Conservation (phyloP, 2,113 vertebrate genomes). For the Xiphorhynchus elegans region DNA sequence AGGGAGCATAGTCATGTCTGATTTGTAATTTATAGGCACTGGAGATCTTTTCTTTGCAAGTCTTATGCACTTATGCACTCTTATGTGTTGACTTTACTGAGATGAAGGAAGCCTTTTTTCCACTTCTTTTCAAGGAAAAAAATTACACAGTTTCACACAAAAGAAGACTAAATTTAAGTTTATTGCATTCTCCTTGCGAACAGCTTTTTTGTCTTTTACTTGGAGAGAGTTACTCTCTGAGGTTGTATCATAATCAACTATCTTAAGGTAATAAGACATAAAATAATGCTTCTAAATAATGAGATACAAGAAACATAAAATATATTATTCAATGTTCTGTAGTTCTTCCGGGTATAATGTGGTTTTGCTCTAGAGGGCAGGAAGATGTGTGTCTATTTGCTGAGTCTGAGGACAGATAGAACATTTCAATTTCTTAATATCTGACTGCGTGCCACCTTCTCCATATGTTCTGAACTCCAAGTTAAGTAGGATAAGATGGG, state of each 20-base stretch:
- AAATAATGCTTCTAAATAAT: not conserved
- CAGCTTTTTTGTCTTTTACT: not conserved
- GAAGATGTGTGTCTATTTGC: not conserved
- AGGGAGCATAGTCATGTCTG: not conserved
- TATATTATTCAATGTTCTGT: not conserved
- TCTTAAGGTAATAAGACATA: not conserved
- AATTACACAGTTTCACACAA: not conserved
- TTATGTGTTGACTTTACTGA: not conserved
- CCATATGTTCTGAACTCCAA: not conserved
- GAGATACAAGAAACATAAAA: not conserved
- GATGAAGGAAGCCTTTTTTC: not conserved
- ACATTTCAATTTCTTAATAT: not conserved
- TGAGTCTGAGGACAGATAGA: not conserved
- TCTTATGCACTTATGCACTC: not conserved
- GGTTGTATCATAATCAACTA: not conserved
- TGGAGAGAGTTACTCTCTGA: not conserved
- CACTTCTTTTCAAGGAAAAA: not conserved
- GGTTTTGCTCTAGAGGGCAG: fast-evolving
- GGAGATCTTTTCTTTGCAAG: not conserved
- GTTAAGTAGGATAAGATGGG: not conserved
- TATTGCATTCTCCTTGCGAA: not conserved
- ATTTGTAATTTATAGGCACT: not conserved
- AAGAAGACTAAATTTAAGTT: not conserved
- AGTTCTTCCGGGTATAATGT: not conserved
- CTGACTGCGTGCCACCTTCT: not conserved